Percentiles rank a stretch among this genome's conserved stretches.
phyloP scores from a whole-genome alignment of 2,888 invertebrate species.

The Acholoe squamosa region DNA sequence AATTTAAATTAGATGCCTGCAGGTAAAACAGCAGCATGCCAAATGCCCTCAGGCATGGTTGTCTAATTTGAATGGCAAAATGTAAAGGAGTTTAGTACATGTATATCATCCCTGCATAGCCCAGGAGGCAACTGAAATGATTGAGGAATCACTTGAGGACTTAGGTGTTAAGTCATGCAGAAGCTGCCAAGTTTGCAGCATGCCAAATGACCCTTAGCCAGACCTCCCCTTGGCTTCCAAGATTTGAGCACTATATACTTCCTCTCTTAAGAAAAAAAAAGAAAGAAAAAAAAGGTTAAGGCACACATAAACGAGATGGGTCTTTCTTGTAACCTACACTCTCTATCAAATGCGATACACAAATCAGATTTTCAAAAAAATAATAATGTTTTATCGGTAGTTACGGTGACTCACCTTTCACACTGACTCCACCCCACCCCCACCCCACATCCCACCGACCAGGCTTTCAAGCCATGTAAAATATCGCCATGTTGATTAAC shows the following conservation, averaged over 20 bases:
- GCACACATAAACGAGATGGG: too few relatives aligned
- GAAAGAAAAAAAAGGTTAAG: too few relatives aligned
- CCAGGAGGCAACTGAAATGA: background rate
- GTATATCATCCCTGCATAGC: background rate
- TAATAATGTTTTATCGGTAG: too few relatives aligned
- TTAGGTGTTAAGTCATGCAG: background rate
- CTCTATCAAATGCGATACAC: background rate
- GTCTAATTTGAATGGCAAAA: background rate
- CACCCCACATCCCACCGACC: too few relatives aligned
- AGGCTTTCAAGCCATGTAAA: too few relatives aligned
- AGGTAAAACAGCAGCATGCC: background rate
- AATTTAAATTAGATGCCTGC: too few relatives aligned
- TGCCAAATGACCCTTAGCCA: background rate
- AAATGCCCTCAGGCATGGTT: background rate
- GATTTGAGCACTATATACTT: background rate
- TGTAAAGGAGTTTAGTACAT: background rate
- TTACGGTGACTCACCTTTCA: too few relatives aligned
- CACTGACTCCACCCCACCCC: too few relatives aligned
- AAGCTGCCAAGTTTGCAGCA: background rate
- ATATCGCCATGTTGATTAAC: too few relatives aligned
- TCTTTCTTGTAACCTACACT: background rate
- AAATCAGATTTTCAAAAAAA: too few relatives aligned
- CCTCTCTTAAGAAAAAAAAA: background rate
- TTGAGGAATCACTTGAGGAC: constrained; percentile 7
- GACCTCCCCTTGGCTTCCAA: background rate